Evolutionary conservation across 2,113 vertebrate genomes (phyloP), one percentile per base, ranked within the genome.

Genomic region (Tenrec ecaudatus): DNA sequence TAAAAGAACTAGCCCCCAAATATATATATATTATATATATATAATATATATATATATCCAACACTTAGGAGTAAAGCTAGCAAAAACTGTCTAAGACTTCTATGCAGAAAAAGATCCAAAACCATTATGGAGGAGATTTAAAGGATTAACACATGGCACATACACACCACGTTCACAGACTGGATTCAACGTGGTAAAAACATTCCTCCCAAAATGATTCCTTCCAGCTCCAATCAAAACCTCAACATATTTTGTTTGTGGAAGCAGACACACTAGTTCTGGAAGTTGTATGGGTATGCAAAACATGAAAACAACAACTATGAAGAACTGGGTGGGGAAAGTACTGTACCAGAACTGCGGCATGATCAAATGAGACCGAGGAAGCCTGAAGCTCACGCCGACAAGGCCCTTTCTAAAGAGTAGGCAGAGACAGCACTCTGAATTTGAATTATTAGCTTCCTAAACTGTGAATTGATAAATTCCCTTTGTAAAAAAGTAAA

Each of bases 81-180:
- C 69, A 88, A 81, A 82, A 64, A 16, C 22, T 79, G 82, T 15
- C 8, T 7, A 92, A 94, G n/a, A 27, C 23, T 31, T 92, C 73
- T 77, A 81, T 6, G 81, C 25, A 66, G 2, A 90, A 93, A 89
- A 86, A 77, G 60, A 80, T 31, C 71, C n/a, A 80, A 92, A 87
- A 15, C 33, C 27, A 75, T 75, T 78, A 89, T 5, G 25, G 4
- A 66, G 58, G 62, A 31, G 90, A 91, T 66, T 85, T 73, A 82
- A 95, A 92, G 60, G 87, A 15, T 73, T 75, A 94, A 88, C 84
- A 90, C 73, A 91, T 60, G 84, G 31, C 66, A 82, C 23, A 88
- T 68, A 82, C 19, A 88, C 60, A 86, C 17, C 19, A 83, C 57
- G 80, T 81, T 94, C 66, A 77, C 38, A 8, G 38, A 81, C 33